Conservation (phyloP, 2,888 invertebrate species). For the Drosophila differens region DNA sequence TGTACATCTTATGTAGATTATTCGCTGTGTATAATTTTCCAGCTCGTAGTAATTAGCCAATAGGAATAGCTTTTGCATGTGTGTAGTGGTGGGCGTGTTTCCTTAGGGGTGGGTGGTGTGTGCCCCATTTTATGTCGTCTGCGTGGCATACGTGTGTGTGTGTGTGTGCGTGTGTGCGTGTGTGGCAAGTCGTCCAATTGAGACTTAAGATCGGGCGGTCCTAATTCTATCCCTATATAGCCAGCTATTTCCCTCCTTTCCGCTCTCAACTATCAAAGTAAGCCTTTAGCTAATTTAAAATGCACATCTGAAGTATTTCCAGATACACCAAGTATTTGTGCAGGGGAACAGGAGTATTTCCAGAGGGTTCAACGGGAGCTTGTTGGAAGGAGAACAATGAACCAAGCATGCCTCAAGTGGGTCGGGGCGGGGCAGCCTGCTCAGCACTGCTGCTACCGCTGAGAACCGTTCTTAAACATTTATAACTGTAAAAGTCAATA, state of each 20-base stretch:
- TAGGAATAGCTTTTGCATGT: conserved; percentile 73
- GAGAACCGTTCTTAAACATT: not conserved
- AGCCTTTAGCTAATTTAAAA: not conserved
- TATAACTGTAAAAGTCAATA: not conserved
- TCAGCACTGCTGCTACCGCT: not conserved
- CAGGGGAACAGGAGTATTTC: not conserved
- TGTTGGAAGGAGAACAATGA: not conserved
- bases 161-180: not conserved
- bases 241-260: too few relatives aligned
- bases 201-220: conserved; percentile 16
- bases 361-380: not conserved
- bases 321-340: not conserved
- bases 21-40: conserved; percentile 63
- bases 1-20: conserved; percentile 74
- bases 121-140: conserved; percentile 10
- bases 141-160: not conserved
- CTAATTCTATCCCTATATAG: not conserved
- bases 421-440: not conserved
- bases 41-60: conserved; percentile 74
- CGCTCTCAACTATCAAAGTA: not conserved
- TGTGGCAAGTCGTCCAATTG: conserved; percentile 3
- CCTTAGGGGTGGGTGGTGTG: conserved; percentile 21
- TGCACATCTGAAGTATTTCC: not conserved
- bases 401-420: not conserved
- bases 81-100: conserved; percentile 63